Conservation (phyloP, 2,888 invertebrate species). For the Ariolimax columbianus region DNA sequence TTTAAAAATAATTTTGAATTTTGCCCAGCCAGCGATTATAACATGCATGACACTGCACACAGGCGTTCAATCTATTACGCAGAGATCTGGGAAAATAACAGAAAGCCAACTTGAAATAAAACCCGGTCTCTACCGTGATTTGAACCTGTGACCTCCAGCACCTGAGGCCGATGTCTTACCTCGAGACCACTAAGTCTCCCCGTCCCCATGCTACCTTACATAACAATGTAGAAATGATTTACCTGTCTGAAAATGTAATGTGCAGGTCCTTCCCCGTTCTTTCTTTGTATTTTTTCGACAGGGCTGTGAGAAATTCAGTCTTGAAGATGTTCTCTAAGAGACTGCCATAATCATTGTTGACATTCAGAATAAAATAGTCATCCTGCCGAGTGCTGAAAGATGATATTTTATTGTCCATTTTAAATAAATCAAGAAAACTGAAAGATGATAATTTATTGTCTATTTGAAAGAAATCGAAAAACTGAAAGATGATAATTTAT, state of each 20-base stretch:
- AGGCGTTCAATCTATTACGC: too few relatives aligned
- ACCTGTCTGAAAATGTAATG: slow-evolving; percentile 82
- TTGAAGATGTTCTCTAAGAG: slow-evolving; percentile 84
- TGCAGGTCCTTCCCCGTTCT: slow-evolving; percentile 67
- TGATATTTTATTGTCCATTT: slow-evolving; percentile 9
- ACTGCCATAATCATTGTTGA: slow-evolving; percentile 83
- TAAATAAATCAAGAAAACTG: not conserved
- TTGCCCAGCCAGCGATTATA: too few relatives aligned
- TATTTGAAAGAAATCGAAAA: not conserved
- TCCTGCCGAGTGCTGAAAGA: slow-evolving; percentile 81
- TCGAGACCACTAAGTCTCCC: too few relatives aligned
- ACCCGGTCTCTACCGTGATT: too few relatives aligned
- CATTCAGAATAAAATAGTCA: slow-evolving; percentile 83
- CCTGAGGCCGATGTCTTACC: too few relatives aligned
- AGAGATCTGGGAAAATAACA: too few relatives aligned
- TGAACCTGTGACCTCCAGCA: too few relatives aligned
- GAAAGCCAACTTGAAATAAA: too few relatives aligned
- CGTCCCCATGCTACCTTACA: too few relatives aligned
- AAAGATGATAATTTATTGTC: not conserved
- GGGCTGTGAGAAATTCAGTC: slow-evolving; percentile 84
- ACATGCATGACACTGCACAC: too few relatives aligned
- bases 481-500: not conserved
- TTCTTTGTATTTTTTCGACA: slow-evolving; percentile 79
- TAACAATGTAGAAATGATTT: too few relatives aligned
- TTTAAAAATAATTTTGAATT: too few relatives aligned